Percentiles rank a stretch among this genome's conserved stretches.
Conservation (phyloP, 2,888 invertebrate genomes). For the Ischnura elegans region DNA sequence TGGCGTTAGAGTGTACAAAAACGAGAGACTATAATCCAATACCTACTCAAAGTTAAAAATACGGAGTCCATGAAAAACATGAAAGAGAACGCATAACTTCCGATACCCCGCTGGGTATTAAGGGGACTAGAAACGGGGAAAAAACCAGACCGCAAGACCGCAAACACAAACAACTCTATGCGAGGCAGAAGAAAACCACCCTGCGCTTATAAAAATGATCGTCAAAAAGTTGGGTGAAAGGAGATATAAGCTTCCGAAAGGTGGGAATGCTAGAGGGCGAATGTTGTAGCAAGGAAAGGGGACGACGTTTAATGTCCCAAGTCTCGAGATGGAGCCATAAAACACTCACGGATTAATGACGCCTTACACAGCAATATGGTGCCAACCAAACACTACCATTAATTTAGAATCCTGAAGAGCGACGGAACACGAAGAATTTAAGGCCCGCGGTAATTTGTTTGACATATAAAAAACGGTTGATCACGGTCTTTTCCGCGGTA, state of each 20-base stretch:
- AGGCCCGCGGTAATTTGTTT: not conserved
- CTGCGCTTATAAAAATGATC: not conserved
- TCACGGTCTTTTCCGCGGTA: not conserved
- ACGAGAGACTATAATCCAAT: not conserved
- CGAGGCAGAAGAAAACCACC: not conserved
- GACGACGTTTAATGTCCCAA: not conserved
- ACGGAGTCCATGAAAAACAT: not conserved
- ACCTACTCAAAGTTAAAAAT: slow-evolving; percentile 18
- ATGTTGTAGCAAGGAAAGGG: not conserved
- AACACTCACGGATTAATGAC: slow-evolving; percentile 26
- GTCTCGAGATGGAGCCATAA: slow-evolving; percentile 26
- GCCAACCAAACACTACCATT: slow-evolving; percentile 22
- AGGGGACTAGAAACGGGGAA: not conserved
- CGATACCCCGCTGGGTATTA: not conserved
- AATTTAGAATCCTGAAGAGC: not conserved
- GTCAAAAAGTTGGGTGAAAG: slow-evolving; percentile 1
- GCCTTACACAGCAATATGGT: slow-evolving; percentile 38
- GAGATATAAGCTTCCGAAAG: not conserved
- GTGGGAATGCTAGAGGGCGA: not conserved
- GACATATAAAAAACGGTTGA: slow-evolving; percentile 12
- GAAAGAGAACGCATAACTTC: not conserved
- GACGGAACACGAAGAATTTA: slow-evolving; percentile 11
- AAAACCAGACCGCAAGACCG: not conserved
- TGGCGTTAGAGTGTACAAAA: too few relatives aligned
- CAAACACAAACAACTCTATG: not conserved